These are phyloP conservation scores for Lutjanus erythropterus DNA, from an alignment of 2,113 vertebrate genomes.

Conservation along the genomic window DNA sequence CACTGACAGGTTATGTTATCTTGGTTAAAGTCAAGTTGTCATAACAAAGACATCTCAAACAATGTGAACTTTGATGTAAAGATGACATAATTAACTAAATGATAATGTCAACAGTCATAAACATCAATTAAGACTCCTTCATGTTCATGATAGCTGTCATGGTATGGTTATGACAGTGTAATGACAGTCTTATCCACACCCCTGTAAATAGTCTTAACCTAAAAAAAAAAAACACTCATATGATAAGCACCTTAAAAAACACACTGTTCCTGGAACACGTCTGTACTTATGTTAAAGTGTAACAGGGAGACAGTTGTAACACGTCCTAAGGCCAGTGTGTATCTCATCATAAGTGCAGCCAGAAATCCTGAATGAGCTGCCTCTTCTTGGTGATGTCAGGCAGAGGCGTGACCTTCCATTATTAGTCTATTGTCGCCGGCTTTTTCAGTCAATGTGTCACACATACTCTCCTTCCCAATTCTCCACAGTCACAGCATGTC, in stretches of 20 bases:
- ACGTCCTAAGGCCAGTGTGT: slow-evolving; percentile 48
- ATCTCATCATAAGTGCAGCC: slow-evolving; percentile 42
- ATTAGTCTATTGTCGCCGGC: slow-evolving; percentile 72
- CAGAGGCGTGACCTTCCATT: slow-evolving; percentile 74
- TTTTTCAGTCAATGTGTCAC: slow-evolving; percentile 78
- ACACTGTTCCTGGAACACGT: slow-evolving; percentile 30
- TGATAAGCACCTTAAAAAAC: slow-evolving; percentile 20
- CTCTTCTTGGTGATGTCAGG: slow-evolving; percentile 56
- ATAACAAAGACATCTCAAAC: too few species aligned
- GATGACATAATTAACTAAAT: too few species aligned
- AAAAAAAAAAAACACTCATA: background rate
- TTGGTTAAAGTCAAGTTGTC: too few species aligned
- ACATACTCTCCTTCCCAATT: slow-evolving; percentile 70
- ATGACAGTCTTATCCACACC: too few species aligned
- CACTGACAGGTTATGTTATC: too few species aligned
- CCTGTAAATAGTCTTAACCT: too few species aligned
- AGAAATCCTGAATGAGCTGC: slow-evolving; percentile 65
- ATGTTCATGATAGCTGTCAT: too few species aligned
- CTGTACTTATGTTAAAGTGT: slow-evolving; percentile 31
- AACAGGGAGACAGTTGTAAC: slow-evolving; percentile 24
- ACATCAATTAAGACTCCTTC: too few species aligned
- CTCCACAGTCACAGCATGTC: slow-evolving; percentile 71
- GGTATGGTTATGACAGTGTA: too few species aligned
- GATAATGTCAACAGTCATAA: too few species aligned
- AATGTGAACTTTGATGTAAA: too few species aligned